Base-by-base conservation (phyloP, 2,888 invertebrate species). In the Lathronympha strigana region DNA sequence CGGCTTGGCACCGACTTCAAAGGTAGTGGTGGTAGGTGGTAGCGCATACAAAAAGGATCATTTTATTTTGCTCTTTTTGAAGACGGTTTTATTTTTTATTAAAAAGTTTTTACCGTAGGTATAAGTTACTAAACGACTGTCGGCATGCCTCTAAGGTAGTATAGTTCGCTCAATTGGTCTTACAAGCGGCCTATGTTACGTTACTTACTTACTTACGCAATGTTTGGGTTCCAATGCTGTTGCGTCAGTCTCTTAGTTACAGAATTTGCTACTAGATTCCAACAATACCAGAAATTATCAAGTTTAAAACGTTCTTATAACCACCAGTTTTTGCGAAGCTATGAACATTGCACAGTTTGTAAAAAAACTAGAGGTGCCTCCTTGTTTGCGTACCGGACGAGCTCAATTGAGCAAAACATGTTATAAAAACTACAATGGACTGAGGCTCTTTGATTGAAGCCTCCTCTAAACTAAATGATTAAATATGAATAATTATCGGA, bases 171-270 rank as follows among this genome's bases (percentile, higher is more conserved):
- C 54, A 55, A 40, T 38, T 45, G 57, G 28, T 57, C 19, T 28
- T 43, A 43, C 43, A 57, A 19, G 28, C 19, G 17, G 19, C 55
- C 4, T 36, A 17, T 19, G 21, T 57, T 43, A 57, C 57, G 57
- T 25, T 61, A 62, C 19, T 33, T n/a, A 28, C 11, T 25, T 49
- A 33, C 33, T 54, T 54, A 57, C 13, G 23, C 43, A 55, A 51
- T 61, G 53, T 66, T 51, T 66, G 43, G 45, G 45, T 43, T 57
- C 36, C 36, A 21, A 40, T 17, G 19, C 13, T 40, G 43, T 61
- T 61, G 51, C 50, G 40, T 61, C 40, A 23, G 23, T 61, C 45
- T 57, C 57, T 43, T 19, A 15, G 38, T 49, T 43, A 40, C 38
- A 54, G 33, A 11, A 43, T 15, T 11, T 13, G 40, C 54, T 28